These are phyloP conservation scores for Papilio polytes DNA, from an alignment of 1,140 invertebrate genomes.

Conservation along the genomic window DNA sequence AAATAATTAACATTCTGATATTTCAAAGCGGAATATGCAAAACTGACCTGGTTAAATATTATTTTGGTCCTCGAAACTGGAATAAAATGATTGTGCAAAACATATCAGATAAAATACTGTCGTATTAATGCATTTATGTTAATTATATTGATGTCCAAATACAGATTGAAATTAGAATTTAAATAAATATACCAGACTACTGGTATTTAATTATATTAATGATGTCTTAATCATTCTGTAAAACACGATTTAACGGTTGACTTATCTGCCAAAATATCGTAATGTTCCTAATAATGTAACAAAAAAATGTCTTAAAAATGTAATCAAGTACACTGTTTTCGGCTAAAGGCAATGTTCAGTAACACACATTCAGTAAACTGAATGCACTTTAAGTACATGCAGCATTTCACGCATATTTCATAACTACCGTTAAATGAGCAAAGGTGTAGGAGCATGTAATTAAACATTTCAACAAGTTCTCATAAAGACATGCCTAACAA, in stretches of 20 bases:
- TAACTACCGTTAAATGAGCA: constrained; percentile 34
- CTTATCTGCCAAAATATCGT: not conserved
- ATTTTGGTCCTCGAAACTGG: not conserved
- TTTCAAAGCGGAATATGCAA: constrained; percentile 2
- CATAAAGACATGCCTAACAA: not conserved
- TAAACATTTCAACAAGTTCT: constrained; percentile 24
- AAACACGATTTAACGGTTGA: not conserved
- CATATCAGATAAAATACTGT: not conserved
- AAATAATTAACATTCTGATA: not conserved
- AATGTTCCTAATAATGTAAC: too few relatives aligned
- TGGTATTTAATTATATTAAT: not conserved
- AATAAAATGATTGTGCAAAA: not conserved
- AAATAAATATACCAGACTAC: not conserved
- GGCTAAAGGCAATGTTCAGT: not conserved
- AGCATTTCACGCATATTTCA: constrained; percentile 29
- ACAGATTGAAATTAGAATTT: not conserved
- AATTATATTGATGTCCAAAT: not conserved
- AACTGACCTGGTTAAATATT: not conserved
- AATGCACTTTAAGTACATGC: constrained; percentile 15
- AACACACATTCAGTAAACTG: constrained; percentile 8
- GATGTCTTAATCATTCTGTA: not conserved
- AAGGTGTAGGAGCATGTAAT: constrained; percentile 23
- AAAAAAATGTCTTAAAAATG: too few relatives aligned
- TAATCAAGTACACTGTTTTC: not conserved
- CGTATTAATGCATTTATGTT: constrained; percentile 11